Base-by-base conservation (phyloP, 2,797 vertebrate genomes). In the Periparus ater region DNA sequence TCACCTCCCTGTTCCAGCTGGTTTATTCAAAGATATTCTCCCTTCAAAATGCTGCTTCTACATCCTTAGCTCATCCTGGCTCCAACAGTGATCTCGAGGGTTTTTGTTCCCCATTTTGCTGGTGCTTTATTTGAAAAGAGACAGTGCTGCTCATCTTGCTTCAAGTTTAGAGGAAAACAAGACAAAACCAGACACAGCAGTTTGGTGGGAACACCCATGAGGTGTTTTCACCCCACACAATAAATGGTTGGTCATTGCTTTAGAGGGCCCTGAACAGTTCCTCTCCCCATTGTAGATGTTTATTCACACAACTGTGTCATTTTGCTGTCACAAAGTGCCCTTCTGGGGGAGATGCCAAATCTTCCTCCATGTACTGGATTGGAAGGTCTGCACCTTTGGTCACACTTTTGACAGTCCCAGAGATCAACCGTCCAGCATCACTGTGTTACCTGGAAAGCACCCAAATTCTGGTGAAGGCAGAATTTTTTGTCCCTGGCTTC, bases 401-500 rank as follows among this genome's bases (percentile, higher is more conserved):
- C 44, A 22, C 12, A 8, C 36, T 66, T 88, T 62, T 74, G 17
- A 40, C 60, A 32, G 14, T 73, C 48, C 16, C 16, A 53, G 53
- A 65, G 23, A 38, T 38, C 8, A 21, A 63, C 2, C 11, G 65
- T n/a, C 40, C 0, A 0, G 26, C 22, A 67, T 18, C 6, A 9
- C 48, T 53, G 1, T 25, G 14, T 75, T 63, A 38, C 20, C 38
- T 88, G 74, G 58, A 84, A 65, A 79, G 23, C 9, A 8, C 19
- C 29, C 45, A 67, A 20, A 61, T 72, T 81, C 22, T 13, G 66
- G 17, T 29, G 18, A 87, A 68, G 13, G 36, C 10, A 51, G 30
- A 54, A 4, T 9, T 61, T 74, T 91, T 83, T 86, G 34, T 7
- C 30, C 72, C 50, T 84, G 29, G 11, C 17, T 61, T 85, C n/a